Evolutionary conservation across 2,797 vertebrate genomes (phyloP).

Genomic region (Okamejei kenojei): DNA sequence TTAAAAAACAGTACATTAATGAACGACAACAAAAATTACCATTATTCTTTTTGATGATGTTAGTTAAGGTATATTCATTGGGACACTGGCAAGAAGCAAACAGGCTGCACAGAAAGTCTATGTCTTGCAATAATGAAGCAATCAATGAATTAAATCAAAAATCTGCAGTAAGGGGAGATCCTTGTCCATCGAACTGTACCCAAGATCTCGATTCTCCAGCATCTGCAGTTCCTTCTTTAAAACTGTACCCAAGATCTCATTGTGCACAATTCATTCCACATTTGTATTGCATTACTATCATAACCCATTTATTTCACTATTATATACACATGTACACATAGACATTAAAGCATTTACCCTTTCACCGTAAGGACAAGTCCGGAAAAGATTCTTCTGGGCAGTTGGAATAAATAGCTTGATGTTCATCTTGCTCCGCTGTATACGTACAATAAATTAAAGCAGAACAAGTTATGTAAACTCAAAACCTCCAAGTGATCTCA

Average conservation of each 20-base stretch:
- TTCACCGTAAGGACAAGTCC: conserved; percentile 35
- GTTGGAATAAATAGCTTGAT: background rate
- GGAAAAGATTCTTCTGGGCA: conserved; percentile 20
- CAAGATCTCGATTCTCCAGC: too few relatives aligned
- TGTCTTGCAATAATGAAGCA: background rate
- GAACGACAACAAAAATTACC: background rate
- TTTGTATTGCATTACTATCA: background rate
- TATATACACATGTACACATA: too few relatives aligned
- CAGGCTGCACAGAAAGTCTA: too few relatives aligned
- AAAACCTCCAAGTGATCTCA: too few relatives aligned
- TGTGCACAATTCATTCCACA: background rate
- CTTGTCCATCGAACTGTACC: background rate
- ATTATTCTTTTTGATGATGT: background rate
- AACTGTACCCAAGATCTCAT: background rate
- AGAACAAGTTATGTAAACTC: background rate
- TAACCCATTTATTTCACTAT: background rate
- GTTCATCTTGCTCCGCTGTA: conserved; percentile 20
- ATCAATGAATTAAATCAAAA: background rate
- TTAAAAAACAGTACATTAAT: too few relatives aligned
- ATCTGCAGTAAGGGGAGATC: background rate
- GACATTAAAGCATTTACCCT: conserved; percentile 5
- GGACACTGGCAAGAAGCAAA: too few relatives aligned
- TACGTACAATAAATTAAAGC: background rate
- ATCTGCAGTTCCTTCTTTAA: too few relatives aligned
- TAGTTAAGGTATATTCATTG: background rate